Conservation (phyloP, 2,888 invertebrate genomes). For the Bedellia somnulentella region DNA sequence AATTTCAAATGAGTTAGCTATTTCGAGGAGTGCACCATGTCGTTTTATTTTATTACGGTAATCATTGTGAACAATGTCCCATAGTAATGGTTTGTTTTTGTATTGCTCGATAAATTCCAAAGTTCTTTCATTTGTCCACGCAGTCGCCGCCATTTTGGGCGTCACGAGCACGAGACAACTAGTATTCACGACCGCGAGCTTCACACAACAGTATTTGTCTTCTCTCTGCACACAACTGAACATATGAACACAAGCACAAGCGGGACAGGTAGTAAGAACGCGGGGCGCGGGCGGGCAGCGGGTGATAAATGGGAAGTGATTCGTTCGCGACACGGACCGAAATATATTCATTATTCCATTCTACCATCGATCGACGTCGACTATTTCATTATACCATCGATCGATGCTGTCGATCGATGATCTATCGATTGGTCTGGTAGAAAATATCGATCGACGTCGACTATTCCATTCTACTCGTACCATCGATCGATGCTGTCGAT, state of each 20-base stretch:
- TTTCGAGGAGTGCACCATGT: slow-evolving; percentile 13
- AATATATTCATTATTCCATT: neutral
- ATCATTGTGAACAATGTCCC: slow-evolving; percentile 16
- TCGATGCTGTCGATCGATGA: slow-evolving; percentile 6
- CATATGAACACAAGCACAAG: slow-evolving; percentile 9
- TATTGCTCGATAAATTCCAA: slow-evolving; percentile 18
- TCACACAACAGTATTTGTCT: no score
- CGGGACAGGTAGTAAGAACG: slow-evolving; percentile 7
- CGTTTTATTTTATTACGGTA: slow-evolving; percentile 14
- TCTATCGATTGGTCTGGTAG: slow-evolving; percentile 9
- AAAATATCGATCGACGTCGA: slow-evolving; percentile 9
- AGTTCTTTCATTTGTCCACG: slow-evolving; percentile 17
- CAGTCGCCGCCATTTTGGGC: slow-evolving; percentile 16
- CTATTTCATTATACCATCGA: slow-evolving; percentile 9
- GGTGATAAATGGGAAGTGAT: slow-evolving; percentile 5
- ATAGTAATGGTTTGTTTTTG: slow-evolving; percentile 16
- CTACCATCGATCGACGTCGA: slow-evolving; percentile 5
- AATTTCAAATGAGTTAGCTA: slow-evolving; percentile 13
- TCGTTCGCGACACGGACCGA: neutral
- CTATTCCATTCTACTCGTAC: slow-evolving; percentile 6
- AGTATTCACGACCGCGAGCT: slow-evolving; percentile 13
- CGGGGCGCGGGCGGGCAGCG: slow-evolving; percentile 7
- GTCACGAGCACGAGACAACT: slow-evolving; percentile 14
- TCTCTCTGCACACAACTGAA: no score
- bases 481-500: slow-evolving; percentile 9